A percentile compares a stretch with the other conserved stretches of the same genome.
phyloP scores from a whole-genome alignment of 2,113 vertebrate species.

The Numenius arquata region DNA sequence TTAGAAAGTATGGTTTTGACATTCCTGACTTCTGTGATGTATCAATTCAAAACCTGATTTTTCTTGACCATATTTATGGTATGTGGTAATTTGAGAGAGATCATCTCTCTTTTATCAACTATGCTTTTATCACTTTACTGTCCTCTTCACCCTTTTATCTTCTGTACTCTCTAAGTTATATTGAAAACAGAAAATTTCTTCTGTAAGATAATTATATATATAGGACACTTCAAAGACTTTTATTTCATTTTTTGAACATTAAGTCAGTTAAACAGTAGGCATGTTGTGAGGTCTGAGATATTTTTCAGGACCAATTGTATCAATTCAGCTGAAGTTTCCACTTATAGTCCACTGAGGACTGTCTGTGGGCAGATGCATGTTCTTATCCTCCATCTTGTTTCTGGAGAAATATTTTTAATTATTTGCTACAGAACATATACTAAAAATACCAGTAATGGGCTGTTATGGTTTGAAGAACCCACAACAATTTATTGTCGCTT shows the following conservation, averaged over 20 bases:
- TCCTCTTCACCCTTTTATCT: neutral
- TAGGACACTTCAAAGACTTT: neutral
- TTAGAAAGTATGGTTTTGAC: conserved; percentile 7
- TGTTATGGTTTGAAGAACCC: neutral
- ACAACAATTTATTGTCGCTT: neutral
- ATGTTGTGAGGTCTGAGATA: neutral
- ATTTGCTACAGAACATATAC: neutral
- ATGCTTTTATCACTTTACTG: neutral
- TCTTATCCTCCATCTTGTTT: neutral
- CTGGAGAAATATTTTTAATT: neutral
- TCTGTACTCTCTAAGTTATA: neutral
- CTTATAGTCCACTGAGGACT: neutral
- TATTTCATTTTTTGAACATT: neutral
- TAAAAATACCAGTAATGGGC: neutral
- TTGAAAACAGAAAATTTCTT: neutral
- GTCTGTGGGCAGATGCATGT: neutral
- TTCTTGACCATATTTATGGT: neutral
- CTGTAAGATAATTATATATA: neutral
- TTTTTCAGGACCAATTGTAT: neutral
- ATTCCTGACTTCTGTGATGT: neutral
- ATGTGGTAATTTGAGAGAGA: neutral
- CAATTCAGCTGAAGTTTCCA: neutral
- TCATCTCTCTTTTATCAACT: neutral
- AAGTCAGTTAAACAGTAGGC: neutral
- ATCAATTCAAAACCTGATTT: neutral